These are phyloP conservation scores for Drosophila quasianomalipes DNA, from an alignment of 2,888 invertebrate genomes.

Conservation along the genomic window DNA sequence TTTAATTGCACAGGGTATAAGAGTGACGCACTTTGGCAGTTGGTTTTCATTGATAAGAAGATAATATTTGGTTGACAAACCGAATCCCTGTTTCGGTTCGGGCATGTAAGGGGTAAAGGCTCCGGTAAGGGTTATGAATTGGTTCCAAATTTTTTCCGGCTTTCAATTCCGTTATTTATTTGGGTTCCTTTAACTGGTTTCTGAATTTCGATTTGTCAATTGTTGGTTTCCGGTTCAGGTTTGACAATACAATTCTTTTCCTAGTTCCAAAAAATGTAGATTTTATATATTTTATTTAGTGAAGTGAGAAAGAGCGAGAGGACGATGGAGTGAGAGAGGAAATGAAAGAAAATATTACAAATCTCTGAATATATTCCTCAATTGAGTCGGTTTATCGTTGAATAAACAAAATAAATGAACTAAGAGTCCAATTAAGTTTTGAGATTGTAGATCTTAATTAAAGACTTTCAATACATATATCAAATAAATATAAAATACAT, in stretches of 20 bases:
- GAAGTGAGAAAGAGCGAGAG: accelerated
- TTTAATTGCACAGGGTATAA: neutral
- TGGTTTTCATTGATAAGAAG: neutral
- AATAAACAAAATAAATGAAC: neutral
- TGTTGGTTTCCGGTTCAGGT: too few relatives aligned
- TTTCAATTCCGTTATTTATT: neutral
- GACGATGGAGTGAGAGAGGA: neutral
- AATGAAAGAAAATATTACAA: neutral
- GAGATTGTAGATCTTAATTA: neutral
- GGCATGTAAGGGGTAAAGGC: neutral
- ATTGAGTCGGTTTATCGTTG: neutral
- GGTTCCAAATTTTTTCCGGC: neutral
- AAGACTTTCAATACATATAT: neutral
- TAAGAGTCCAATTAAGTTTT: neutral
- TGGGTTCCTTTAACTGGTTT: neutral
- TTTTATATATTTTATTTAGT: too few relatives aligned
- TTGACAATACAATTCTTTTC: neutral
- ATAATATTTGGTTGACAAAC: neutral
- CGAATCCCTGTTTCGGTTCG: neutral
- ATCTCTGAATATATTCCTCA: neutral
- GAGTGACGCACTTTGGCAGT: too few relatives aligned
- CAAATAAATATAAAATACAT: neutral
- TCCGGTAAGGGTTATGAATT: neutral
- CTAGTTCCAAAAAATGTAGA: neutral
- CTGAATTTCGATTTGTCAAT: too few relatives aligned